Evolutionary conservation across 1,140 invertebrate species (phyloP).

Genomic region (Anagrus nilaparvatae): DNA sequence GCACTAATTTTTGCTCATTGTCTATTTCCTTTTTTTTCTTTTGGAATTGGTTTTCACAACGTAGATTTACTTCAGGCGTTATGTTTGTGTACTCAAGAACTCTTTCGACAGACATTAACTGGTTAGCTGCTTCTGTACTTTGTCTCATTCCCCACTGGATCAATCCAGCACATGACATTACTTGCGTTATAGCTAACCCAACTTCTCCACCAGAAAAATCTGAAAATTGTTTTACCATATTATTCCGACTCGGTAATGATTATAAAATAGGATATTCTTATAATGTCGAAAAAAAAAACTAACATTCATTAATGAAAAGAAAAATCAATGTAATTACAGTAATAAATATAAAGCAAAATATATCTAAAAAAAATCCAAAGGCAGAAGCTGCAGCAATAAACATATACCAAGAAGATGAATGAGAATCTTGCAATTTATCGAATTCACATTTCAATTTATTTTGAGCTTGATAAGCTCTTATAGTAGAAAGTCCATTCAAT

Average conservation of each 20-base stretch:
- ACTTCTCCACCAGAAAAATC: constrained; percentile 41
- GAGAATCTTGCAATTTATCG: constrained; percentile 51
- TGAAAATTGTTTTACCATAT: constrained; percentile 4
- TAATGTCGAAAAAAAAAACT: constrained; percentile 5
- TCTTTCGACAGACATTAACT: constrained; percentile 70
- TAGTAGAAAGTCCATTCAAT: constrained; percentile 78
- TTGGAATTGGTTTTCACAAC: no score
- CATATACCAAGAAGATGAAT: constrained; percentile 58
- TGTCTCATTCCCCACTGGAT: constrained; percentile 68
- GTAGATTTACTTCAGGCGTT: constrained; percentile 46
- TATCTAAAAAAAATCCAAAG: constrained; percentile 56
- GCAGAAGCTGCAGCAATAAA: constrained; percentile 55
- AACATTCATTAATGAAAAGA: constrained; percentile 27
- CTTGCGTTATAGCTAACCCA: constrained; percentile 48
- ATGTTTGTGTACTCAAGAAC: constrained; percentile 64
- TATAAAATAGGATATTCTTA: no score
- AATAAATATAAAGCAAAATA: constrained; percentile 58
- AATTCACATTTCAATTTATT: constrained; percentile 69
- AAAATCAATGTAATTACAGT: constrained; percentile 47
- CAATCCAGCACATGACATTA: constrained; percentile 47
- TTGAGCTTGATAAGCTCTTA: constrained; percentile 73
- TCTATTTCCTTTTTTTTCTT: constrained; percentile 19
- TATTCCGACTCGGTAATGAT: no score
- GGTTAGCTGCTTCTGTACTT: constrained; percentile 67
- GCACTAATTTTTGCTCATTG: constrained; percentile 5